Evolutionary conservation across 37 sponge, comb jelly and placozoan species (phyloP).

Genomic region (Theonella swinhoei): DNA sequence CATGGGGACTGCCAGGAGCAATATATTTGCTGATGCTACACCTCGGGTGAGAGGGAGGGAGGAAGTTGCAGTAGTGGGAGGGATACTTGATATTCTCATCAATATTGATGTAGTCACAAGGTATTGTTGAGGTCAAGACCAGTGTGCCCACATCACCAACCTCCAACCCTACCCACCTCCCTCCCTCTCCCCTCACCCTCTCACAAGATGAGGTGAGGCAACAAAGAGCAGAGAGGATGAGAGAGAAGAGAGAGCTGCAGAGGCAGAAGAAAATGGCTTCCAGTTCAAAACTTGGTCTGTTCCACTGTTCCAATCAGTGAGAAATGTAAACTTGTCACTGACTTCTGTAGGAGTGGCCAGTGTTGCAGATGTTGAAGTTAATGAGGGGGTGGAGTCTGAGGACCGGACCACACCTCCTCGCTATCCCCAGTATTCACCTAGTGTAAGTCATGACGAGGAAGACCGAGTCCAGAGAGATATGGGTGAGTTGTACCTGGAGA

Average conservation of each 20-base stretch:
- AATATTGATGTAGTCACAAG: not conserved
- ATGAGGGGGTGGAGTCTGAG: constrained; percentile 3
- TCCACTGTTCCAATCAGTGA: not conserved
- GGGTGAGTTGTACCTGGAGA: not conserved
- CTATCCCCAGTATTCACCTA: constrained; percentile 45
- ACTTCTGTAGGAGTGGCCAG: not conserved
- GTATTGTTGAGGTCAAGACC: not conserved
- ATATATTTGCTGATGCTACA: constrained; percentile 48
- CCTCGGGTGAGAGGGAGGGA: constrained; percentile 29
- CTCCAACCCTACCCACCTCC: not conserved
- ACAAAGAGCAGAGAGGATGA: constrained; percentile 27
- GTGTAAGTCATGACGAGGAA: constrained; percentile 60
- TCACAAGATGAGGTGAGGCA: constrained; percentile 2
- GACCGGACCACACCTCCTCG: not conserved
- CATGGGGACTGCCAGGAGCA: constrained; percentile 54
- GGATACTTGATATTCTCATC: not conserved
- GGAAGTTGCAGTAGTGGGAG: not conserved
- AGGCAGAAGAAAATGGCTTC: constrained; percentile 27
- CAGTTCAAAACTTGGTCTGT: constrained; percentile 13
- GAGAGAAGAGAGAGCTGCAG: constrained; percentile 51
- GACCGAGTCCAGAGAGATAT: not conserved
- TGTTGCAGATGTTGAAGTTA: not conserved
- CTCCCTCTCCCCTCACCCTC: not conserved
- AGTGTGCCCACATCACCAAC: not conserved
- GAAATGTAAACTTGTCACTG: not conserved